Base-by-base conservation (phyloP, 2,888 invertebrate species). In the Scaptomyza cyrtandrae region DNA sequence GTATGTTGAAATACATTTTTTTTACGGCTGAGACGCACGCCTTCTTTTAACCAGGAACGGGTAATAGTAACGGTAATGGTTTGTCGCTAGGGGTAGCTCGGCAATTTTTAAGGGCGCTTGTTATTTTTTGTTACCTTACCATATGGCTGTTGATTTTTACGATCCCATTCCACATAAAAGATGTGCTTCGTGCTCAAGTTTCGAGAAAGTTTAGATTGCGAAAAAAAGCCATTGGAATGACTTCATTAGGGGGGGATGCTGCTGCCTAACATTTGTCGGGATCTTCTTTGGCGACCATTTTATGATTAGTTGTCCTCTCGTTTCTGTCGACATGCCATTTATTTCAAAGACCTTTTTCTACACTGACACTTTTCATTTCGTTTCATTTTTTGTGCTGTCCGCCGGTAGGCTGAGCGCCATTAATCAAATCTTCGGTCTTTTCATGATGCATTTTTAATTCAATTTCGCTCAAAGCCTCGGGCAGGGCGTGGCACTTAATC, bases 121-220 rank as follows among this genome's bases (percentile, higher is more conserved):
- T 83, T 84, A 88, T 84, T 86, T 83, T 83, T 86, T 84, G 83
- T 88, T 84, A 88, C 87, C 87, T 80, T 65, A 63, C 88, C 83
- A 84, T 88, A 88, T 84, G 83, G 86, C 54, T 54, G 78, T 83
- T 78, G 88, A 78, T 67, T 88, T 88, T 88, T 86, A 88, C 78
- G 83, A 88, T 63, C 13, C 13, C 33, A 6, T 10, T 0, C n/a
- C 13, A 16, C 41, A 7, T 24, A n/a, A 10, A 48, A 27, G 37
- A 35, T 14, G 46, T 11, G 13, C 24, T 3, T n/a, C 14, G 31
- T 27, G 63, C 63, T 53, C 64, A 50, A 70, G 58, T 64, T 64
- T 44, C 75, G 16, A 19, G 11, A 43, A 78, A 73, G 46, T 59
- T 66, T 68, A 24, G 48, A 55, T 35, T 43, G 14, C 0, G 14